phyloP scores from a whole-genome alignment of 2,797 vertebrate species.

The Linurgus olivaceus region DNA sequence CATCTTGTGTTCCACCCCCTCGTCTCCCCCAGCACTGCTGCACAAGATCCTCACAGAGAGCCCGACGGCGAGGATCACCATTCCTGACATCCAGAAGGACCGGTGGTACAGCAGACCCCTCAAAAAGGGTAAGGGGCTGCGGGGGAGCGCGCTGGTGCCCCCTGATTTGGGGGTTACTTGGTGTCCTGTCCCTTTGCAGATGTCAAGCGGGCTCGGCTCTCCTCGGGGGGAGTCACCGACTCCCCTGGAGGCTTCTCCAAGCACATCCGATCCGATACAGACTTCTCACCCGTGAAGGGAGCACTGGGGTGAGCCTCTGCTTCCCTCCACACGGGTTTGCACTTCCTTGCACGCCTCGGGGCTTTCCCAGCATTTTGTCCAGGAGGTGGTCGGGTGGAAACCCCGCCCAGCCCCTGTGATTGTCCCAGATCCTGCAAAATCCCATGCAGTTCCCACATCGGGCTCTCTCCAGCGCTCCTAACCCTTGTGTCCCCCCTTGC shows the following conservation, averaged over 20 bases:
- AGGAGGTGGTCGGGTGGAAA: fast-evolving
- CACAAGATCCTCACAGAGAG: conserved; percentile 87
- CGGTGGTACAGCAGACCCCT: conserved; percentile 86
- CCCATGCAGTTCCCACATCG: fast-evolving
- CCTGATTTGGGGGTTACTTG: background rate
- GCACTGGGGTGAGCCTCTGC: background rate
- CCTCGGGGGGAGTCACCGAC: conserved; percentile 66
- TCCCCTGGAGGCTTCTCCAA: conserved; percentile 78
- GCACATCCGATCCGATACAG: conserved; percentile 78
- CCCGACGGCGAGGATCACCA: conserved; percentile 81
- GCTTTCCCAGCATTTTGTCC: fast-evolving
- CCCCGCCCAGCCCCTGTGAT: fast-evolving
- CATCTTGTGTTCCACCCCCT: background rate
- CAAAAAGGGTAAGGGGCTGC: conserved; percentile 72
- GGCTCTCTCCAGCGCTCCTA: background rate
- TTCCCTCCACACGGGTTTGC: background rate
- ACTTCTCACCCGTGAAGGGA: conserved; percentile 62
- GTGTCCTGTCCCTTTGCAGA: conserved; percentile 60
- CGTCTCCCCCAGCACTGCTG: conserved; percentile 78
- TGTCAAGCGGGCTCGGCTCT: conserved; percentile 70
- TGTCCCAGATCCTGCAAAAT: background rate
- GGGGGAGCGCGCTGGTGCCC: fast-evolving
- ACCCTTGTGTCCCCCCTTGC: background rate
- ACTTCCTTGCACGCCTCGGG: fast-evolving
- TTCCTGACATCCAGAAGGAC: conserved; percentile 89